A percentile compares a stretch with the other conserved stretches of the same genome.
These are phyloP conservation scores for Toxotes lorentzi DNA, from an alignment of 2,797 vertebrate species.

Conservation along the genomic window DNA sequence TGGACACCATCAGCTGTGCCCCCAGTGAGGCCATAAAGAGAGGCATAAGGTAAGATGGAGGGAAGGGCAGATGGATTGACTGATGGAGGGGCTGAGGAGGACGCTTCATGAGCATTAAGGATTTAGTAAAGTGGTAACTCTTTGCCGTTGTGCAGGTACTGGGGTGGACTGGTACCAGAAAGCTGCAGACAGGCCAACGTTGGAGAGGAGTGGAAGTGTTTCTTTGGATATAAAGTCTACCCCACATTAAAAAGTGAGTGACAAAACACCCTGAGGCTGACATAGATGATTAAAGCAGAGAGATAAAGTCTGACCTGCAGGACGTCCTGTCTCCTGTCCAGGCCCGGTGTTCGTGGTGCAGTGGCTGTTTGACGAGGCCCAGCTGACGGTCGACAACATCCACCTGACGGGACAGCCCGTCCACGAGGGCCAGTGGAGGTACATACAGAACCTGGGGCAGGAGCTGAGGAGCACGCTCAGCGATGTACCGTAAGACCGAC, in stretches of 20 bases:
- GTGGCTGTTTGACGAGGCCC: slow-evolving; percentile 97
- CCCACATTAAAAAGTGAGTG: slow-evolving; percentile 92
- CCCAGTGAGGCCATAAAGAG: slow-evolving; percentile 86
- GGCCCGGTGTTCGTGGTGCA: slow-evolving; percentile 96
- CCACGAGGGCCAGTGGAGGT: slow-evolving; percentile 94
- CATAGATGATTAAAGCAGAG: not conserved
- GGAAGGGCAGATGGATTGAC: not conserved
- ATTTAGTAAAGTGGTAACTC: not conserved
- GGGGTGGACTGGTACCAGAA: slow-evolving; percentile 92
- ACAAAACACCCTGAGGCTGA: not conserved
- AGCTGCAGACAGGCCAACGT: slow-evolving; percentile 90
- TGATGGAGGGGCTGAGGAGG: not conserved
- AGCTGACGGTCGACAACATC: slow-evolving; percentile 92
- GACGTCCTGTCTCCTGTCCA: slow-evolving; percentile 56
- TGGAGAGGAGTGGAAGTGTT: slow-evolving; percentile 96
- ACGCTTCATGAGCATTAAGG: not conserved
- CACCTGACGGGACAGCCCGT: slow-evolving; percentile 93
- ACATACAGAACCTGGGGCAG: slow-evolving; percentile 93
- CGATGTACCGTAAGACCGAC: slow-evolving; percentile 67
- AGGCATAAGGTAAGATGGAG: slow-evolving; percentile 80
- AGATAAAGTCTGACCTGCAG: slow-evolving; percentile 11
- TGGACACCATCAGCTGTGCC: slow-evolving; percentile 89
- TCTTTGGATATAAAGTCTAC: slow-evolving; percentile 95
- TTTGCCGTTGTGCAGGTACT: slow-evolving; percentile 85
- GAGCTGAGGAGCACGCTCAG: slow-evolving; percentile 91